phyloP scores from a whole-genome alignment of 37 sponge, comb jelly and placozoan genomes.

The Cladorhizidae sp. region DNA sequence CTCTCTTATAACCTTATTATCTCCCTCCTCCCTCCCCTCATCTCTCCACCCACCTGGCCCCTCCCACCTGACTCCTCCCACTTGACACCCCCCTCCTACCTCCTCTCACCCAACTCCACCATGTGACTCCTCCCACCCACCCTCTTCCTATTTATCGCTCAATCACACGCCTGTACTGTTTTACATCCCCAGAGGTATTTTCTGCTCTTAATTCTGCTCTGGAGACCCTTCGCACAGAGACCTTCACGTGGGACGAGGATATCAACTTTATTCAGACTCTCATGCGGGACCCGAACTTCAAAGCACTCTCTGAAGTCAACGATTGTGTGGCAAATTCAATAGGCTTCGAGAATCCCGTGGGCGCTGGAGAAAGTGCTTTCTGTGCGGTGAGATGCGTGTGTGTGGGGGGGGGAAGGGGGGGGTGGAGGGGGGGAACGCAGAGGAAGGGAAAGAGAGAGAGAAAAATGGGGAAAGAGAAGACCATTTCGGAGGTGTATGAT shows the following conservation, averaged over 20 bases:
- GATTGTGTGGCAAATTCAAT: slow-evolving; percentile 58
- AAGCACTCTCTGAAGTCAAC: slow-evolving; percentile 40
- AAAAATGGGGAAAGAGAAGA: neutral
- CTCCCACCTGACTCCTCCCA: neutral
- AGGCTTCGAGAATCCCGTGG: slow-evolving; percentile 65
- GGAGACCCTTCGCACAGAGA: slow-evolving; percentile 24
- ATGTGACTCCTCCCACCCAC: neutral
- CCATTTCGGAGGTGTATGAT: neutral
- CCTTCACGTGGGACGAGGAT: slow-evolving; percentile 45
- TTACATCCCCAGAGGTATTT: slow-evolving; percentile 29
- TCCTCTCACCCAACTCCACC: neutral
- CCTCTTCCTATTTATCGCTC: too few species aligned
- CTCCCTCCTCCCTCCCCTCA: neutral
- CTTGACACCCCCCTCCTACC: neutral
- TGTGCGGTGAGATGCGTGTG: slow-evolving; percentile 14
- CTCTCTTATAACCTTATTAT: too few species aligned
- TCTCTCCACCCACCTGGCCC: neutral
- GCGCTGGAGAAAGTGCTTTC: neutral
- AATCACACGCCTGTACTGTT: neutral
- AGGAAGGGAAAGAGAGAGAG: too few species aligned
- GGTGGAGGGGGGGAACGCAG: too few species aligned
- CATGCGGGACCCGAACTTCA: slow-evolving; percentile 22
- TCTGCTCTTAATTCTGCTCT: slow-evolving; percentile 26
- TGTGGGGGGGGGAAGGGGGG: too few species aligned
- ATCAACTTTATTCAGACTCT: slow-evolving; percentile 40